Base-by-base conservation (phyloP, 1,140 invertebrate species). In the Neodiprion pinetum region DNA sequence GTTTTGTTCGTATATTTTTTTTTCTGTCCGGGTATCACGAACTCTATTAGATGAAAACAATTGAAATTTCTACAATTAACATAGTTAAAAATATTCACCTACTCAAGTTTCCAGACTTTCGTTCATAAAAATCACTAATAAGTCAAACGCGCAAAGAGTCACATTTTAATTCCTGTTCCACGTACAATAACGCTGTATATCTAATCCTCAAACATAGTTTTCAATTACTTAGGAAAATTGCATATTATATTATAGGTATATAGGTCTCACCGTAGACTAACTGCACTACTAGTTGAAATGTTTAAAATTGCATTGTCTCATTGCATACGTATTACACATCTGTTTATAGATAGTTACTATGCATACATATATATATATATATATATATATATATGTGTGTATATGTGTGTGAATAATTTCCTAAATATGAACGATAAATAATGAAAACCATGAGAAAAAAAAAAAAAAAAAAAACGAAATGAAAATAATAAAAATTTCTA, bases 201-300 rank as follows among this genome's bases (percentile, higher is more conserved):
- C 5, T 5, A 40, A 40, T 40, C 28, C 28, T 1, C 2, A 40
- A 40, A 40, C 28, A 40, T 40, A 5, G 28, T 40, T 40, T 40
- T 40, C 5, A 40, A 40, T 21, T 21, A 40, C 28, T 40, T 40
- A 40, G 28, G 28, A 40, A 40, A 40, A 40, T 40, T 40, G 28
- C 28, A 40, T 40, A 40, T 40, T 21, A 21, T 21, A 21, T 21
- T 21, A 21, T 21, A 21, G 17, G 17, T 21, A 5, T 17, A 61
- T 17, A 61, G 11, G 74, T 75, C 70, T 75, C 74, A 75, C 74
- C 47, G 74, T 75, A 75, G 74, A 75, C 74, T 75, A 75, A 75
- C 70, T 72, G 74, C 74, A 75, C 74, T 72, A 53, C 70, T 75
- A 75, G 74, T 75, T 68, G 53, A 75, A 75, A 75, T 75, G 74